These are phyloP conservation scores for Tenebrio molitor DNA, from an alignment of 1,140 invertebrate species.

Conservation along the genomic window DNA sequence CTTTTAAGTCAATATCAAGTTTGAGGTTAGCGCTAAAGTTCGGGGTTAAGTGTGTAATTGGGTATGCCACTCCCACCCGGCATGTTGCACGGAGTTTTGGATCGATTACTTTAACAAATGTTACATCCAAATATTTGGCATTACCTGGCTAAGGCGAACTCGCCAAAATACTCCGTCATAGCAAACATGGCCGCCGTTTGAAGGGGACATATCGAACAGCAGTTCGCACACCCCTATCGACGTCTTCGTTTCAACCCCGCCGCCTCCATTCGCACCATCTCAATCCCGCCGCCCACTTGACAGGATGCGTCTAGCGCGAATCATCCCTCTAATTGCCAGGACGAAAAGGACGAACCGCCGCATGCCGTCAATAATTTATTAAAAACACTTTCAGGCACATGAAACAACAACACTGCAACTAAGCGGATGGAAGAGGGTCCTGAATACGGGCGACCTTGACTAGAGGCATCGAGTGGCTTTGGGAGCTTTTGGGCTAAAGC, in stretches of 20 bases:
- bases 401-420: slow-evolving; percentile 44
- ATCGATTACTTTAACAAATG: not conserved
- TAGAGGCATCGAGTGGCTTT: slow-evolving; percentile 13
- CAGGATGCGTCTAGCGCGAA: slow-evolving; percentile 8
- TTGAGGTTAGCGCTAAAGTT: slow-evolving; percentile 13
- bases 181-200: slow-evolving; percentile 64
- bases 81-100: not conserved
- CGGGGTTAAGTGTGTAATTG: slow-evolving; percentile 17
- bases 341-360: slow-evolving; percentile 6
- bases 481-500: not conserved
- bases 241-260: slow-evolving; percentile 32
- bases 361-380: slow-evolving; percentile 24
- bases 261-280: slow-evolving; percentile 15
- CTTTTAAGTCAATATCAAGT: slow-evolving; percentile 31
- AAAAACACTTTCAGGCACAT: slow-evolving; percentile 5
- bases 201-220: slow-evolving; percentile 44
- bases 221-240: slow-evolving; percentile 36
- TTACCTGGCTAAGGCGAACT: slow-evolving; percentile 69
- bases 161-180: slow-evolving; percentile 70
- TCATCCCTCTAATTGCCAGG: not conserved
- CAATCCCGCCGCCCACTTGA: slow-evolving; percentile 24
- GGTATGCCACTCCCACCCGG: slow-evolving; percentile 3
- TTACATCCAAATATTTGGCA: slow-evolving; percentile 10
- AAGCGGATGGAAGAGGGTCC: slow-evolving; percentile 9
- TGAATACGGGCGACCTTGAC: not conserved